Conservation (phyloP, 2,888 invertebrate genomes). For the Agrochola lota region DNA sequence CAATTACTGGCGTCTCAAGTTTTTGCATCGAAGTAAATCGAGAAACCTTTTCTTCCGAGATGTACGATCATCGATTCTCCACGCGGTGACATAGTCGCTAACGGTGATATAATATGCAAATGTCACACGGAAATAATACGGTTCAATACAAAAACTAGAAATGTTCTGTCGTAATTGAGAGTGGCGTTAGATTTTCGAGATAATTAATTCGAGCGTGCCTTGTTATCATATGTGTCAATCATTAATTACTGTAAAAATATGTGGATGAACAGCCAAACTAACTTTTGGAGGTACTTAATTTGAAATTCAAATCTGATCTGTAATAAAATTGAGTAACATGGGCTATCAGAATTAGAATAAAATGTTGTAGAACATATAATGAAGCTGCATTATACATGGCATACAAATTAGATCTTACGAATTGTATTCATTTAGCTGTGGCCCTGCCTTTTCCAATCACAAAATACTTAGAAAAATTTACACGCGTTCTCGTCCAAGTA, state of each 20-base stretch:
- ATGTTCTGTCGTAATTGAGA: constrained; percentile 59
- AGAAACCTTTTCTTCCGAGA: constrained; percentile 71
- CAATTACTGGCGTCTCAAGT: constrained; percentile 81
- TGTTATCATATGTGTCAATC: constrained; percentile 63
- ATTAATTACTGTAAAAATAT: constrained; percentile 59
- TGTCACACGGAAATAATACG: constrained; percentile 66
- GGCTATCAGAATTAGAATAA: constrained; percentile 32
- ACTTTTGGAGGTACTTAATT: constrained; percentile 44
- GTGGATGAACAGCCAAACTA: constrained; percentile 42
- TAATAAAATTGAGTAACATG: constrained; percentile 44
- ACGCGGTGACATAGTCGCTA: constrained; percentile 74
- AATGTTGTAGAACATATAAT: constrained; percentile 27
- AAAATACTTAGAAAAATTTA: constrained; percentile 28
- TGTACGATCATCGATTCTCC: constrained; percentile 76
- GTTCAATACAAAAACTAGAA: constrained; percentile 60
- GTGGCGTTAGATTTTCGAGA: constrained; percentile 58
- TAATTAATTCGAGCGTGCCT: constrained; percentile 55
- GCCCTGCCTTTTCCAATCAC: constrained; percentile 5
- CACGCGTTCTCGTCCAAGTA: constrained; percentile 35
- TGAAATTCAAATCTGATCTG: constrained; percentile 46
- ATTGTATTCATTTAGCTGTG: background rate
- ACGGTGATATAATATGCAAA: constrained; percentile 73
- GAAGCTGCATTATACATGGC: constrained; percentile 6
- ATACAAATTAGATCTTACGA: background rate
- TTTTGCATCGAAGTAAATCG: constrained; percentile 80